Evolutionary conservation across 2,113 vertebrate species (phyloP).

Genomic region (Promerops cafer): DNA sequence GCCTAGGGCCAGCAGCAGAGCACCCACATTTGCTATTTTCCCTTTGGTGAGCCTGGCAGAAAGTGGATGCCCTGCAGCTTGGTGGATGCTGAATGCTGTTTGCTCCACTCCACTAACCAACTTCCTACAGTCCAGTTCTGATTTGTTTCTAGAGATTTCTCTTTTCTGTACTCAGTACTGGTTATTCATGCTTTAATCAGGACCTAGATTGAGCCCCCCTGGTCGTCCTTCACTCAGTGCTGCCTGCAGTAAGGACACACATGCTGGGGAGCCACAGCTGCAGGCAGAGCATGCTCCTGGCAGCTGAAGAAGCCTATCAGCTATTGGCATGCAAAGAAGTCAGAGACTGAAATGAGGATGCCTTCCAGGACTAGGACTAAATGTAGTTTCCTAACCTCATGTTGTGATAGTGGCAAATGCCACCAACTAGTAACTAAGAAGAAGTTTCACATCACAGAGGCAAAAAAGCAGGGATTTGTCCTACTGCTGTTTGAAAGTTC

Average conservation of each 20-base stretch:
- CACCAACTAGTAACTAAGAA: not conserved
- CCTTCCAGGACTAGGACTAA: not conserved
- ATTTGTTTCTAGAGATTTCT: not conserved
- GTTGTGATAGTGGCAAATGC: not conserved
- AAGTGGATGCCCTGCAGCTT: not conserved
- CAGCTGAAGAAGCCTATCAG: not conserved
- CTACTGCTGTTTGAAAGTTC: not conserved
- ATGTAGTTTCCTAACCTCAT: not conserved
- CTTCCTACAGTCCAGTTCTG: not conserved
- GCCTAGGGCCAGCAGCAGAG: accelerated
- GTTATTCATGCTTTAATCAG: not conserved
- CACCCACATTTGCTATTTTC: not conserved
- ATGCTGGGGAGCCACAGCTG: not conserved
- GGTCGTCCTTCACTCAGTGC: not conserved
- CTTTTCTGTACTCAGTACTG: not conserved
- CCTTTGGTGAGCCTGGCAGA: not conserved
- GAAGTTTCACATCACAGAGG: not conserved
- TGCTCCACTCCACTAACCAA: not conserved
- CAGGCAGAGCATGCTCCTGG: not conserved
- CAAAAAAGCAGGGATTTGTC: not conserved
- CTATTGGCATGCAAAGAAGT: not conserved
- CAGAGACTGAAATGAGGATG: not conserved
- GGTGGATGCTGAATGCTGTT: not conserved
- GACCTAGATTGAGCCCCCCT: not conserved
- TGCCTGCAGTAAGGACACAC: not conserved